Percentiles rank a stretch among this genome's conserved stretches.
These are phyloP conservation scores for Micrasema minimum DNA, from an alignment of 1,140 invertebrate species.

Conservation along the genomic window DNA sequence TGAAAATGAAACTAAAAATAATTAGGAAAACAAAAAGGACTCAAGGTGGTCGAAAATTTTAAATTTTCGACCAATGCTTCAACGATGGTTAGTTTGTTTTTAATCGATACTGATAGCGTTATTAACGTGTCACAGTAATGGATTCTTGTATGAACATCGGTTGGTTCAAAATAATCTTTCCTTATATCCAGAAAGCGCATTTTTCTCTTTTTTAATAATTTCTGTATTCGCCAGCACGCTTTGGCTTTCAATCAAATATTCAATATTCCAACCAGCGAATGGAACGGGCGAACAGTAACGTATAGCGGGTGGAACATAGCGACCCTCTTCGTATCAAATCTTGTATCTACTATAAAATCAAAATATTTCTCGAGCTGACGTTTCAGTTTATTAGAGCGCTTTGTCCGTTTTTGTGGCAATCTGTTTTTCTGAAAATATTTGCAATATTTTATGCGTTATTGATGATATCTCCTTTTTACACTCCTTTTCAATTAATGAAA, in stretches of 20 bases:
- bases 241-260: conserved; percentile 53
- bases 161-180: conserved; percentile 21
- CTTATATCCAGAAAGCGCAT: conserved; percentile 12
- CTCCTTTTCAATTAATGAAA: no score
- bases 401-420: not conserved
- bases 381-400: conserved; percentile 3
- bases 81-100: no score
- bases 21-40: no score
- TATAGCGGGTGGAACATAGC: not conserved
- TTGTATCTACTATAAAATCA: conserved; percentile 25
- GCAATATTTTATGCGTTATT: no score
- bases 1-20: no score
- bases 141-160: conserved; percentile 8
- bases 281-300: not conserved
- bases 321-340: conserved; percentile 12
- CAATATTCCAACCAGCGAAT: conserved; percentile 46
- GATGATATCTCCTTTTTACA: no score
- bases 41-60: no score
- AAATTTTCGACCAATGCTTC: no score
- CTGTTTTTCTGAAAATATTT: no score
- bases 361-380: conserved; percentile 29
- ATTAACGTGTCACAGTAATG: conserved; percentile 25
- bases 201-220: conserved; percentile 50
- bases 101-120: not conserved
- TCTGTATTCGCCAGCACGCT: conserved; percentile 51